Evolutionary conservation across 1,140 invertebrate species (phyloP), one percentile per base, ranked within the genome.

Genomic region (Atopsyche davidsoni): DNA sequence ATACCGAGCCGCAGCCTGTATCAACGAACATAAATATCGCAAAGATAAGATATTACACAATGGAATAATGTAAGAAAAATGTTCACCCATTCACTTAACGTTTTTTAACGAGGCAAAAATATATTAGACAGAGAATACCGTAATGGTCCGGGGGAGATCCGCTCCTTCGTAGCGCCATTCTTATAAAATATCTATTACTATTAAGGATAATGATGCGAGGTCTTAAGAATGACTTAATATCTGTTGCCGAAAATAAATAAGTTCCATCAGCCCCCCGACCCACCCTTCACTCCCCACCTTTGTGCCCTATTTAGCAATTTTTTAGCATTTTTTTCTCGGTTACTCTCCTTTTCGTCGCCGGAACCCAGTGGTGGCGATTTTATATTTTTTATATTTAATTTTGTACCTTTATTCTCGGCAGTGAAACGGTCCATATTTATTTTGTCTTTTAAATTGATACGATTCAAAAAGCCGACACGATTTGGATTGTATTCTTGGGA

Each of bases 151-250:
- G 11, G 11, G 32, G 32, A 34, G 32, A 51, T 51, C 49, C 41
- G 49, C 44, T 51, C 44, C 40, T 41, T 44, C 34, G 50, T 32
- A 25, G 42, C 50, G 28, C 49, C 53, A 46, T 50, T 51, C 48
- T 43, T 40, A 49, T 56, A 56, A 56, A 51, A 56, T 56, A 56
- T 56, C 54, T 56, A 56, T 56, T 52, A 56, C 54, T 56, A 56
- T 56, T 56, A 56, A 56, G 54, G 36, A 56, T 56, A 56, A 56
- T 48, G 54, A 56, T 48, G 54, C 48, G 49, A 56, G 49, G 54
- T 56, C 54, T 56, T 56, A 56, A 56, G 54, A 56, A 56, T 56
- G 54, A 56, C 54, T 56, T 56, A 56, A 56, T 56, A 56, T 56
- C 54, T 56, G 54, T 56, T 56, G 49, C 54, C 54, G 54, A 56